Evolutionary conservation across 1,140 invertebrate species (phyloP).

Genomic region (Drosophila athabasca): DNA sequence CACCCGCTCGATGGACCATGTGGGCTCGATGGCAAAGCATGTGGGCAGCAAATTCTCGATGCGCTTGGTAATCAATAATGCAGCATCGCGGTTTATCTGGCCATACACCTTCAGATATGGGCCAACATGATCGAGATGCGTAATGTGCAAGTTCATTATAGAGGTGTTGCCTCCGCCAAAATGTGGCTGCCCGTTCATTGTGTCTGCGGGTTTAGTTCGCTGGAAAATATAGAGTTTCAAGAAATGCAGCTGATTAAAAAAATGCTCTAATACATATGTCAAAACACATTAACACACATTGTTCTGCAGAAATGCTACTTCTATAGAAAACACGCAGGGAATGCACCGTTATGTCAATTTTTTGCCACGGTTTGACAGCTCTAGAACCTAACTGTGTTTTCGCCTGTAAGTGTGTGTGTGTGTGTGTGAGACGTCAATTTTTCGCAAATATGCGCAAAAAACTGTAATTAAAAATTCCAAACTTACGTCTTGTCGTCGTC

Average conservation of each 20-base stretch:
- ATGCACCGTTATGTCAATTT: conserved; percentile 23
- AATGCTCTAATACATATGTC: neutral
- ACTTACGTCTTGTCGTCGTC: conserved; percentile 78
- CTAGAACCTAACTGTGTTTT: conserved; percentile 9
- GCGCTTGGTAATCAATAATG: conserved; percentile 60
- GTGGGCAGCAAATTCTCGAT: conserved; percentile 67
- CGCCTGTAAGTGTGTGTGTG: neutral
- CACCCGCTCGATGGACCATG: conserved; percentile 70
- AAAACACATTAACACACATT: neutral
- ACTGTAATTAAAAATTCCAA: conserved; percentile 64
- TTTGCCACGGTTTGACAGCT: conserved; percentile 6
- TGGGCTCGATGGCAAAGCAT: conserved; percentile 68
- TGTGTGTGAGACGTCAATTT: conserved; percentile 10
- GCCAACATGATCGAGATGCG: conserved; percentile 87
- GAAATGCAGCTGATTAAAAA: neutral
- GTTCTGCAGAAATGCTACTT: too few relatives aligned
- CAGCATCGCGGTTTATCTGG: conserved; percentile 84
- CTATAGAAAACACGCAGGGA: too few relatives aligned
- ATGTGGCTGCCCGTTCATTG: conserved; percentile 57
- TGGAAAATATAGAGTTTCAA: conserved; percentile 23
- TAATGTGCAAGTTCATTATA: conserved; percentile 84
- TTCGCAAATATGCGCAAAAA: neutral
- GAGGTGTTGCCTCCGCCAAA: conserved; percentile 15
- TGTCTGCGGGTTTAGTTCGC: conserved; percentile 46
- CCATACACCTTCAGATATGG: conserved; percentile 88